Evolutionary conservation across 2,888 invertebrate genomes (phyloP), one percentile per base, ranked within the genome.

Genomic region (Brachypterus glaber): DNA sequence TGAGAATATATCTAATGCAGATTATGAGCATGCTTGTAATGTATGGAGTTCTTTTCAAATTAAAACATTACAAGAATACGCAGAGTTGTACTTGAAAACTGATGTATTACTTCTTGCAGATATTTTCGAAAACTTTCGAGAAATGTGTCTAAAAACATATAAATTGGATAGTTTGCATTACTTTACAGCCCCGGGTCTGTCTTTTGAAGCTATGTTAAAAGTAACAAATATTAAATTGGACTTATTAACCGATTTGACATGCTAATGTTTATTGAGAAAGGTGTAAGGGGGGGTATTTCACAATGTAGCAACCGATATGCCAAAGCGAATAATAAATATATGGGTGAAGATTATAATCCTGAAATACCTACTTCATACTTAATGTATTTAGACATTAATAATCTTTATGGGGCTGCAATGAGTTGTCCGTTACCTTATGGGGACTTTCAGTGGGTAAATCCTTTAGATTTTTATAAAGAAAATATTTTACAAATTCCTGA

Each of bases 51-150:
- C 25, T 14, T 63, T 64, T 32, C 29, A 52, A 1, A 50, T 53
- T 17, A 35, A 48, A 24, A 57, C 43, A 16, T 37, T 64, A 12
- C 52, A 52, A 1, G 57, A 61, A 35, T 65, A 64, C 39, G 47
- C 50, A 2, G 54, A 60, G 21, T 12, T 61, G 2, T 62, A 63
- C 41, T 29, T 63, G 15, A 58, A 57, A 46, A 54, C 54, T 1
- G 62, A 65, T 44, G 52, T 64, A 1, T 36, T 61, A n/a, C 39
- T 63, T 3, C 38, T 60, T 17, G 50, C 53, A 3, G 62, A 63
- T 34, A 45, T 62, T 4, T 61, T 62, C 42, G 62, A 63, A 45
- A 54, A 60, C 39, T 63, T 62, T 44, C 30, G 60, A 4, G n/a
- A 41, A 3, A 46, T 40, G 1, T 54, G 54, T 33, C 18, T 52